Base-by-base conservation (phyloP, 2,113 vertebrate species). In the Asarcornis scutulata region DNA sequence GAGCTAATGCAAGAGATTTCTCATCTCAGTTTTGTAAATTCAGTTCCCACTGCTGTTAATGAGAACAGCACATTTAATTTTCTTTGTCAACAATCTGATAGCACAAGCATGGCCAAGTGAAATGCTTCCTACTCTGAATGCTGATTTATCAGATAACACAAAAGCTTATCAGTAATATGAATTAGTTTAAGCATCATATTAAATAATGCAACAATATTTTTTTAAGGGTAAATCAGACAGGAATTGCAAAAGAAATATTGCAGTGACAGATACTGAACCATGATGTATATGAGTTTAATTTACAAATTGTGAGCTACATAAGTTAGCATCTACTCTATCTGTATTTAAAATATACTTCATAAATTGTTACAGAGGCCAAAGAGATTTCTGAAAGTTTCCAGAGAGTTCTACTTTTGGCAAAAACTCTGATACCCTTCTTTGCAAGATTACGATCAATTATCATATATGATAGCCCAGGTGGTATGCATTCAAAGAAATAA, bases 1-100 rank as follows among this genome's bases (percentile, higher is more conserved):
- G 75, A 85, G 27, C 42, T 83, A 94, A 86, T 83, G 79, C 59
- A 80, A 91, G 53, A 91, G 55, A 69, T 79, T 73, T 78, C 36
- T 69, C 32, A 53, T 73, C 64, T 78, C n/a, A 32, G 38, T 48
- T 68, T 85, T 25, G 29, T 60, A 74, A 86, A 83, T 74, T 88
- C 38, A 44, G 3, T 83, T 91, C n/a, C 44, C 23, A 21, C 62
- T 83, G 38, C n/a, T 88, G 15, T 74, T 80, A 90, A 93, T 69
- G 32, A 93, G 55, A 90, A 46, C 7, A 32, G 21, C 32, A 31
- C 36, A 80, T 91, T 77, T 90, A 64, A 88, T 90, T 89, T 88
- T 84, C 75, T 71, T 76, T 76, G 53, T 62, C 66, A 91, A 60
- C 52, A 88, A 85, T 25, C 38, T 62, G 58, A 20, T 56, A 76